Percentiles rank a stretch among this genome's conserved stretches.
Evolutionary conservation across 2,797 vertebrate genomes (phyloP).

Genomic region (Spinus olivaceus): DNA sequence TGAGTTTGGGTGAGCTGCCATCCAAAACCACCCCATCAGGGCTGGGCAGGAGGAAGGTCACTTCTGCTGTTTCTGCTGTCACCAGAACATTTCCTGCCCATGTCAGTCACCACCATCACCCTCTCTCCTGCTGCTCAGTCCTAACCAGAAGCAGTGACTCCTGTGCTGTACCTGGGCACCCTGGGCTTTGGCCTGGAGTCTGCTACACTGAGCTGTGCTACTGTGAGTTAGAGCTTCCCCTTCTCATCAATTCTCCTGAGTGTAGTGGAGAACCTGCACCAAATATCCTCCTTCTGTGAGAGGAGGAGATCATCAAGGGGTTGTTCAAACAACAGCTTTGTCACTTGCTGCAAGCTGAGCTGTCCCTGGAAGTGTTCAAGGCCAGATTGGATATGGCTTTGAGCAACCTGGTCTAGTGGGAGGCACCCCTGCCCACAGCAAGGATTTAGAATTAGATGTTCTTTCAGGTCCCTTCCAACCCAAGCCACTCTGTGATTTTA

Average conservation of each 20-base stretch:
- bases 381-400: neutral
- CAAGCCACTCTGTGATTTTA: neutral
- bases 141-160: neutral
- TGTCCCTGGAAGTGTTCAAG: neutral
- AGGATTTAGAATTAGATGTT: neutral
- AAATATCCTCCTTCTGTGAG: neutral
- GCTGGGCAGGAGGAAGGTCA: neutral
- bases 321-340: neutral
- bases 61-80: neutral
- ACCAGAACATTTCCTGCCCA: neutral
- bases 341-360: neutral
- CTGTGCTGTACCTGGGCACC: rapidly evolving
- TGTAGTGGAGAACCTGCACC: neutral
- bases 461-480: neutral
- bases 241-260: neutral
- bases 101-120: neutral
- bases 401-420: neutral
- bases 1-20: neutral
- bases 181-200: neutral
- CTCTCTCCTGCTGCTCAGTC: neutral
- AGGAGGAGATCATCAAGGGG: neutral
- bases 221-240: neutral
- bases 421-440: neutral
- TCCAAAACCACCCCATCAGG: neutral
- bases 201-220: neutral